Base-by-base conservation (phyloP, 1,140 invertebrate species). In the Zaprionus davidi region DNA sequence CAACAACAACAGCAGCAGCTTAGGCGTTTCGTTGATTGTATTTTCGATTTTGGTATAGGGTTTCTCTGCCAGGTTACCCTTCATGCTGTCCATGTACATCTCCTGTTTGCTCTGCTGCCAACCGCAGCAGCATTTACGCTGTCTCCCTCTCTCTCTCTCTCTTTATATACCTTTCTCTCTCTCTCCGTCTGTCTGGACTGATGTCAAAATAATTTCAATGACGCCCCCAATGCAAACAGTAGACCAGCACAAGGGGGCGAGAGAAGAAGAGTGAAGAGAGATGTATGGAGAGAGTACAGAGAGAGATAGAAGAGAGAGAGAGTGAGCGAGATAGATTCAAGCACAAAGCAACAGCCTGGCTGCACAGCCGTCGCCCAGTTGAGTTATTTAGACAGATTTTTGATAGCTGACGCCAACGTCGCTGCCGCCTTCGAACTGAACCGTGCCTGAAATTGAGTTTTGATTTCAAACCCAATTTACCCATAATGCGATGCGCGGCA, bases 151-250 rank as follows among this genome's bases (percentile, higher is more conserved):
- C n/a, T 9, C 41, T 44, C n/a, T 44, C 41, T n/a, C 9, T 9
- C 31, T 31, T 31, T n/a, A n/a, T n/a, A n/a, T n/a, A n/a, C n/a
- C n/a, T n/a, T n/a, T 20, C 20, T 41, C 38, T 41, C 13, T 46
- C 44, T 31, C 22, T 28, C 31, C 28, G n/a, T n/a, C 11, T 22
- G 20, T 34, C 44, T 46, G 41, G 17, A 26, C 58, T 73, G 85
- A 90, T 90, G 85, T 81, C 82, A 85, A 85, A 90, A 90, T 90
- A 90, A 90, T 90, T 90, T 90, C 79, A 69, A 72, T 83, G 79
- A 79, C 76, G 67, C 76, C 82, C 78, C 57, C 67, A 78, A 84
- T 55, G 73, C 69, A 71, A 77, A 81, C 69, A 60, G 24, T 13
- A 34, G 28, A 70, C 22, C n/a, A 38, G 55, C 22, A 7, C 41